A percentile compares a stretch with the other conserved stretches of the same genome.
These are phyloP conservation scores for Notarius lentiginosus DNA, from an alignment of 2,113 vertebrate species.

Conservation along the genomic window DNA sequence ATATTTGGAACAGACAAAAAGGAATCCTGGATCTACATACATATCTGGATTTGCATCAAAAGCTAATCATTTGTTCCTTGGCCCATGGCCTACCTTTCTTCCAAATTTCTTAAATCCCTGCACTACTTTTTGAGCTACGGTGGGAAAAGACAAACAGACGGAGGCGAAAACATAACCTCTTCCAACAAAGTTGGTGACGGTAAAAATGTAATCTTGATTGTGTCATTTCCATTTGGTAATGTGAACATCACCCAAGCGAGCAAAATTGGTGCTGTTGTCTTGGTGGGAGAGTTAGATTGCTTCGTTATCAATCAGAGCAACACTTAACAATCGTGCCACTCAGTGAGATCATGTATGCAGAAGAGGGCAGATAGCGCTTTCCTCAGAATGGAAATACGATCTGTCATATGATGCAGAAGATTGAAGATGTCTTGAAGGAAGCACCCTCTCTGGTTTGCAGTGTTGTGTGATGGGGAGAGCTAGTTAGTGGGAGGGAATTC, in stretches of 20 bases:
- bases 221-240: not conserved
- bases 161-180: too few species aligned
- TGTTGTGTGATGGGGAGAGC: not conserved
- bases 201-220: not conserved
- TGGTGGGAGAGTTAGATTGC: not conserved
- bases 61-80: too few species aligned
- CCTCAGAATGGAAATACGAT: not conserved
- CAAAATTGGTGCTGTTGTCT: not conserved
- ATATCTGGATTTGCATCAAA: too few species aligned
- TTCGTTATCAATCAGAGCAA: not conserved
- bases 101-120: too few species aligned
- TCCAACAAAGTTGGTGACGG: too few species aligned
- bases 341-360: not conserved
- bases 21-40: too few species aligned
- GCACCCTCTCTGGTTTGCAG: too few species aligned
- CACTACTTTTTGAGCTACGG: too few species aligned
- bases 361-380: not conserved
- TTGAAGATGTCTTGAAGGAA: not conserved
- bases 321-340: not conserved
- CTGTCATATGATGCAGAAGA: not conserved
- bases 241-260: not conserved
- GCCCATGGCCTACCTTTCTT: too few species aligned
- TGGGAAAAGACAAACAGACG: too few species aligned
- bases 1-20: too few species aligned
- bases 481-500: not conserved